Evolutionary conservation across 1,140 invertebrate species (phyloP).

Genomic region (Ptiloglossa arizonensis): DNA sequence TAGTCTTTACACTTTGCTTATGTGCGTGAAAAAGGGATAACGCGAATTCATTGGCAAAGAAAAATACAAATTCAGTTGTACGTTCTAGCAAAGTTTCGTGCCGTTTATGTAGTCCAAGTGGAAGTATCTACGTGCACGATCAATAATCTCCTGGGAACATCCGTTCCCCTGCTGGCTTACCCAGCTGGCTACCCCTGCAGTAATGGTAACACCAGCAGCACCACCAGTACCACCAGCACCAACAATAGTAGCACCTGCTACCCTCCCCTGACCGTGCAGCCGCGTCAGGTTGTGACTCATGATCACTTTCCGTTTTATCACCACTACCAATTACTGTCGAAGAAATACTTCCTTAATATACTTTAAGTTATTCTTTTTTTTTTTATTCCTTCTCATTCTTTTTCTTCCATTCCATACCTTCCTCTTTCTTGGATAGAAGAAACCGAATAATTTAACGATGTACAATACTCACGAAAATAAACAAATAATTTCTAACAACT

Average conservation of each 20-base stretch:
- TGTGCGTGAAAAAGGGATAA: too few species aligned
- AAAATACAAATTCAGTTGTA: background rate
- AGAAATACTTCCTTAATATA: background rate
- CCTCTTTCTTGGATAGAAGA: too few species aligned
- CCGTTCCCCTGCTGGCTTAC: conserved; percentile 68
- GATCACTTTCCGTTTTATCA: conserved; percentile 51
- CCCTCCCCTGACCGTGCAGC: conserved; percentile 44
- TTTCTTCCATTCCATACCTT: too few species aligned
- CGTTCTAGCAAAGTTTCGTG: conserved; percentile 12
- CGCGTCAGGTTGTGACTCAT: conserved; percentile 72
- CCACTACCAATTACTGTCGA: background rate
- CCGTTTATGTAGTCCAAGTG: conserved; percentile 53
- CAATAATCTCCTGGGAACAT: conserved; percentile 80
- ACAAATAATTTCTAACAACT: too few species aligned
- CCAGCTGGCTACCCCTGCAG: conserved; percentile 54
- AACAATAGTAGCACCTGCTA: conserved; percentile 68
- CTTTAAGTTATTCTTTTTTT: background rate
- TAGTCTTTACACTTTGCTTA: too few species aligned
- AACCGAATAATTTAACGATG: too few species aligned
- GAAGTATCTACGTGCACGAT: conserved; percentile 74
- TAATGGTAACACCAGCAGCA: conserved; percentile 66
- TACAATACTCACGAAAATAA: too few species aligned
- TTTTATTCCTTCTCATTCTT: background rate
- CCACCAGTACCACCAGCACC: conserved; percentile 66
- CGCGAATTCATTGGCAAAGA: background rate